These are phyloP conservation scores for Xestia ashworthii DNA, from an alignment of 2,888 invertebrate species.

Conservation along the genomic window DNA sequence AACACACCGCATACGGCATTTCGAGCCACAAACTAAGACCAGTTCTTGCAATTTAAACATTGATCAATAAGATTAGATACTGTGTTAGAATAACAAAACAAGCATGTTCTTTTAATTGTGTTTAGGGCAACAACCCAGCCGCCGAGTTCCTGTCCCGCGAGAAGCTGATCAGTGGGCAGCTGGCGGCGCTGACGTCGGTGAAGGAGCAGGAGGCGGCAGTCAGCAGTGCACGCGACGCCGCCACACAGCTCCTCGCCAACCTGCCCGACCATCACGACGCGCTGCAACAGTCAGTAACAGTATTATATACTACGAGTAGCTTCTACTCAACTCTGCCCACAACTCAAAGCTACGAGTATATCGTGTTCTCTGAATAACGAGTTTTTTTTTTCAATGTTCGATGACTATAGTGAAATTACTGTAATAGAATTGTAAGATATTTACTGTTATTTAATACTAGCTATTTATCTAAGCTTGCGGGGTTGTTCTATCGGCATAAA, in stretches of 20 bases:
- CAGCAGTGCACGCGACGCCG: conserved; percentile 59
- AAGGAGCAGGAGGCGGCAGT: conserved; percentile 55
- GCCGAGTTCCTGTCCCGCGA: conserved; percentile 73
- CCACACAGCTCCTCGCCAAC: conserved; percentile 53
- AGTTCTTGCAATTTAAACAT: no score
- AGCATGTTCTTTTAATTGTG: background rate
- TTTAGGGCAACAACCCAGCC: conserved; percentile 78
- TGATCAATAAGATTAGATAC: background rate
- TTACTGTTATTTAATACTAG: no score
- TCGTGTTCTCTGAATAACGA: no score
- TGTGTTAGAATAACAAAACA: background rate
- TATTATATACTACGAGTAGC: no score
- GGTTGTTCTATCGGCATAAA: no score
- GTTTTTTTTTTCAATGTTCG: no score
- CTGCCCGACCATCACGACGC: conserved; percentile 71
- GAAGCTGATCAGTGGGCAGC: conserved; percentile 62
- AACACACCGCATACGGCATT: no score
- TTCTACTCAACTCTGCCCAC: background rate
- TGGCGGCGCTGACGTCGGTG: conserved; percentile 49
- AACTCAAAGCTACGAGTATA: no score
- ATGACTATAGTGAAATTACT: no score
- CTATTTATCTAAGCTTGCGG: no score
- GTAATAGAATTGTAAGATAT: no score
- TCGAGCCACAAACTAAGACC: no score
- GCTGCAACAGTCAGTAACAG: conserved; percentile 75